Conservation (phyloP, 2,888 invertebrate genomes). For the Alcis repandata region DNA sequence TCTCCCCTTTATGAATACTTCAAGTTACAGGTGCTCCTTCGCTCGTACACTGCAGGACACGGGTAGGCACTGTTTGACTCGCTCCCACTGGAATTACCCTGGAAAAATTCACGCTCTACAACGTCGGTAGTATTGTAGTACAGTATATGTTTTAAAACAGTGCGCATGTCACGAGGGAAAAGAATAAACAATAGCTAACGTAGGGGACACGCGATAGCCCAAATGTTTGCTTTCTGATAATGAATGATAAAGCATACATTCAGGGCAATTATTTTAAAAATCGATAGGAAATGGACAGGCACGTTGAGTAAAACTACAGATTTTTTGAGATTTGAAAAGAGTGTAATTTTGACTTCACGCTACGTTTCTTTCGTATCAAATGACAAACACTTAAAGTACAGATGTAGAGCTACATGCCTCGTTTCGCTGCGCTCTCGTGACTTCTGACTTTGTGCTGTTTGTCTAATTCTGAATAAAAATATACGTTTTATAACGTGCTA, state of each 20-base stretch:
- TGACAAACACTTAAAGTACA: too few relatives aligned
- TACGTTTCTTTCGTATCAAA: too few relatives aligned
- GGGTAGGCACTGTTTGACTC: conserved; percentile 29
- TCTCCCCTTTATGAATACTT: conserved; percentile 74
- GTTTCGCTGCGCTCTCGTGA: too few relatives aligned
- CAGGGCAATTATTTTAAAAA: background rate
- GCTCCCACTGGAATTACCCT: conserved; percentile 37
- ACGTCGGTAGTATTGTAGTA: background rate
- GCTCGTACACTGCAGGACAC: conserved; percentile 57
- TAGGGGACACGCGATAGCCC: conserved; percentile 21
- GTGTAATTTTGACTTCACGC: too few relatives aligned
- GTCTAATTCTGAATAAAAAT: too few relatives aligned
- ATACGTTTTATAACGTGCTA: too few relatives aligned
- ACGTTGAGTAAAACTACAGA: too few relatives aligned
- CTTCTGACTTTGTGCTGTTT: too few relatives aligned
- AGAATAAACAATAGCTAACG: conserved; percentile 12
- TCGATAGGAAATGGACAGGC: too few relatives aligned
- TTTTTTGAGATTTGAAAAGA: too few relatives aligned
- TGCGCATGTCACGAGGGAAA: conserved; percentile 15
- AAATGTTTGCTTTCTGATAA: conserved; percentile 24
- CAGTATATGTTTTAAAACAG: conserved; percentile 22
- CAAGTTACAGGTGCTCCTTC: conserved; percentile 62
- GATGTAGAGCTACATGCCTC: too few relatives aligned
- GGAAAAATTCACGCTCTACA: conserved; percentile 29
- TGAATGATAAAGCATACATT: conserved; percentile 14